Conservation (phyloP, 64 coral and sea anemone genomes). For the Exaiptasia diaphana region DNA sequence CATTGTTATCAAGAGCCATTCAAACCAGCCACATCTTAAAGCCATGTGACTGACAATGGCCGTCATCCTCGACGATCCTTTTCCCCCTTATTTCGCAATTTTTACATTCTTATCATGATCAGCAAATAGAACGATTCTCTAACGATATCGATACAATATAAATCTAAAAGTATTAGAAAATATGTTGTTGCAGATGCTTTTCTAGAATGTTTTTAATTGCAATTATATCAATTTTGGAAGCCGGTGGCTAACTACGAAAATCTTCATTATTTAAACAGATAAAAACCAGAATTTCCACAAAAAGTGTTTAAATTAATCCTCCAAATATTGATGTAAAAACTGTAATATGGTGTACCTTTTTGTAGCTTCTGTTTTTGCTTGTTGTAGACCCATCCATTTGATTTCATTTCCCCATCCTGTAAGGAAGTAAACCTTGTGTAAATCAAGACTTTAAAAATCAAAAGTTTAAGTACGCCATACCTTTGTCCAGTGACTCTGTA, state of each 20-base stretch:
- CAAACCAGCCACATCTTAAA: too few relatives aligned
- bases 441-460: not conserved
- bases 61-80: too few relatives aligned
- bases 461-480: not conserved
- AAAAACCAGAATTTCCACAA: not conserved
- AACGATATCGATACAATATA: too few relatives aligned
- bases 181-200: not conserved
- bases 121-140: too few relatives aligned
- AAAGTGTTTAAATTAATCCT: not conserved
- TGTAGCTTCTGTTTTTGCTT: not conserved
- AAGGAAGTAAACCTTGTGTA: not conserved
- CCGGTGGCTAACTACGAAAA: not conserved
- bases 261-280: not conserved
- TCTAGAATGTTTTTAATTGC: not conserved
- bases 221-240: not conserved
- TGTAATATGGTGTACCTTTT: not conserved
- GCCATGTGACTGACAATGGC: too few relatives aligned
- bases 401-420: not conserved
- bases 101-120: too few relatives aligned
- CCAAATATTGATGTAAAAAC: not conserved
- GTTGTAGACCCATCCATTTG: not conserved
- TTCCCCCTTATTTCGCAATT: too few relatives aligned
- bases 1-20: too few relatives aligned
- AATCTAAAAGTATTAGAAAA: not conserved
- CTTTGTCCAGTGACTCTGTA: slow-evolving; percentile 1